These are phyloP conservation scores for Lacerta viridis DNA, from an alignment of 2,797 vertebrate genomes.

Conservation along the genomic window DNA sequence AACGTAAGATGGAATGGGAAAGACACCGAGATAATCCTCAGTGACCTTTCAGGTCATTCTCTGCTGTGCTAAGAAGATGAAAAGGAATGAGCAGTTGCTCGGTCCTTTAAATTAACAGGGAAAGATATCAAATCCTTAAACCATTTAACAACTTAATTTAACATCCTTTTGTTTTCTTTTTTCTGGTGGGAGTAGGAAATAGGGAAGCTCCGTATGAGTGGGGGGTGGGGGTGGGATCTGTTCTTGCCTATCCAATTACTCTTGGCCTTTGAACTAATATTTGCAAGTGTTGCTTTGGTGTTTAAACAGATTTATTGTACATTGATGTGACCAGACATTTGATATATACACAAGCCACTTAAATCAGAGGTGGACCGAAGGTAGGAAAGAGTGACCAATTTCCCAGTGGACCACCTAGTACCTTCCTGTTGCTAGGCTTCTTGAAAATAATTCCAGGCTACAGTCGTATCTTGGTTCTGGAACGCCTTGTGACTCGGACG, in stretches of 20 bases:
- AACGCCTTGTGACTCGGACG: no score
- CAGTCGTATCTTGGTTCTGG: no score
- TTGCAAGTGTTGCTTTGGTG: constrained; percentile 43
- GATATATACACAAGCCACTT: constrained; percentile 34
- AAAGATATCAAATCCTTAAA: constrained; percentile 71
- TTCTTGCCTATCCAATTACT: constrained; percentile 51
- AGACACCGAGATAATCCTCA: constrained; percentile 60
- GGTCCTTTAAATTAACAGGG: constrained; percentile 69
- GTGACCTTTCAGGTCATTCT: constrained; percentile 65
- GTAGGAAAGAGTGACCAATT: neutral
- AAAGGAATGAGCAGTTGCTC: constrained; percentile 69
- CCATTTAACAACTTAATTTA: constrained; percentile 77
- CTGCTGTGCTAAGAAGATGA: constrained; percentile 69
- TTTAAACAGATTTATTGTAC: constrained; percentile 62
- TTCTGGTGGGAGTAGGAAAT: constrained; percentile 61
- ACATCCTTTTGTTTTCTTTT: constrained; percentile 68
- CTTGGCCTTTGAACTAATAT: constrained; percentile 65
- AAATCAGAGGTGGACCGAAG: constrained; percentile 32
- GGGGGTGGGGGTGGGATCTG: rapidly evolving
- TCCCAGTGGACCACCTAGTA: neutral
- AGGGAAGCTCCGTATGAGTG: constrained; percentile 36
- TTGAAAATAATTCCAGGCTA: neutral
- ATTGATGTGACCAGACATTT: neutral
- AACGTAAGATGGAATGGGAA: constrained; percentile 61
- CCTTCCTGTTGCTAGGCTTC: neutral